phyloP scores from a whole-genome alignment of 2,888 invertebrate genomes.

The Sympetrum striolatum region DNA sequence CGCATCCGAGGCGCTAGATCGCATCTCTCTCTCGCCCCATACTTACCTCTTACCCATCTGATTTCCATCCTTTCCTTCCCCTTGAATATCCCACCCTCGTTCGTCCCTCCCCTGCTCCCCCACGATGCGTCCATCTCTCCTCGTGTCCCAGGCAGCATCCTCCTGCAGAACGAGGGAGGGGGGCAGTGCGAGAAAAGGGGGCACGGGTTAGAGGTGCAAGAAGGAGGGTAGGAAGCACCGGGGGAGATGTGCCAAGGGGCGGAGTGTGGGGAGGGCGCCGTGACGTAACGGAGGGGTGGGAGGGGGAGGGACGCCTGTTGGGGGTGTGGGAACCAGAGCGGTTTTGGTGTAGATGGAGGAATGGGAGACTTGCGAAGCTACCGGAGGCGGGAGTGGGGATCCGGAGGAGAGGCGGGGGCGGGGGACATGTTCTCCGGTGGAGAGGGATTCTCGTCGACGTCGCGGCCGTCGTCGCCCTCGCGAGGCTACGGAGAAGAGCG shows the following conservation, averaged over 20 bases:
- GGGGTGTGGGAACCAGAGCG: not conserved
- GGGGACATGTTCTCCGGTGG: not conserved
- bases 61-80: not conserved
- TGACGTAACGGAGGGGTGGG: not conserved
- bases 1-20: not conserved
- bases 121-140: not conserved
- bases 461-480: slow-evolving; percentile 30
- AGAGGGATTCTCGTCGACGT: slow-evolving; percentile 12
- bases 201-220: not conserved
- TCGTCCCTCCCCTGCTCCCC: not conserved
- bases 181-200: not conserved
- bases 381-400: not conserved
- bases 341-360: not conserved
- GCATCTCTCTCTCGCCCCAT: not conserved
- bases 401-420: not conserved
- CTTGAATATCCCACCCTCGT: not conserved
- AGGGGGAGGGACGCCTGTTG: not conserved
- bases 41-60: not conserved
- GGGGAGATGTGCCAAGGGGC: not conserved
- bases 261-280: not conserved
- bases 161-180: slow-evolving; percentile 10
- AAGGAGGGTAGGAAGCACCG: not conserved
- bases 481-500: not conserved
- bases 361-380: not conserved
- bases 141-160: slow-evolving; percentile 28